phyloP scores from a whole-genome alignment of 2,113 vertebrate genomes.

The Caracal caracal region DNA sequence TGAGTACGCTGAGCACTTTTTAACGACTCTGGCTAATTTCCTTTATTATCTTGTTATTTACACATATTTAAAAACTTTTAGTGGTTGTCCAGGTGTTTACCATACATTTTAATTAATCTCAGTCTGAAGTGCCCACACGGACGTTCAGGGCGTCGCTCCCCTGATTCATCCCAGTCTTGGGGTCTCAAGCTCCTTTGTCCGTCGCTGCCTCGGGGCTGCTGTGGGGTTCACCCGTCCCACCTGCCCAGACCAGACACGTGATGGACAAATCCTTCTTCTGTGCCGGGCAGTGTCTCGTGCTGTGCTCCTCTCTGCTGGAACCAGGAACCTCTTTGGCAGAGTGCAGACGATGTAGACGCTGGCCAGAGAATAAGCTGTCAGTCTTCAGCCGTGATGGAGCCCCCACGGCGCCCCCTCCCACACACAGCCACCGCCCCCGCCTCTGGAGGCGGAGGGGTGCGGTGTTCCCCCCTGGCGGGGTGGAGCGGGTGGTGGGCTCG shows the following conservation, averaged over 20 bases:
- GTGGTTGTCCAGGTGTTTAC: neutral
- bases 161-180: fast-evolving
- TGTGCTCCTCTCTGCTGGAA: no score
- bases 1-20: neutral
- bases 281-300: fast-evolving
- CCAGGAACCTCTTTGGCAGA: no score
- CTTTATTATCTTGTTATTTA: no score
- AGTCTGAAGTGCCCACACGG: fast-evolving
- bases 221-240: neutral
- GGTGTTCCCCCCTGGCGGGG: fast-evolving
- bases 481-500: fast-evolving
- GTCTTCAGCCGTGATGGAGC: neutral
- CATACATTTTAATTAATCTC: fast-evolving
- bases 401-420: fast-evolving
- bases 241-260: neutral
- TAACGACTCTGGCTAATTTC: neutral
- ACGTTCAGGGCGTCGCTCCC: fast-evolving
- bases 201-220: fast-evolving
- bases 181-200: no score
- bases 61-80: neutral
- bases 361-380: neutral
- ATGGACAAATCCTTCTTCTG: neutral
- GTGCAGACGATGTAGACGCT: fast-evolving
- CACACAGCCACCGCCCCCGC: no score
- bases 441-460: fast-evolving